Percentiles rank a stretch among this genome's conserved stretches.
These are phyloP conservation scores for Orthosia incerta DNA, from an alignment of 2,888 invertebrate genomes.

Conservation along the genomic window DNA sequence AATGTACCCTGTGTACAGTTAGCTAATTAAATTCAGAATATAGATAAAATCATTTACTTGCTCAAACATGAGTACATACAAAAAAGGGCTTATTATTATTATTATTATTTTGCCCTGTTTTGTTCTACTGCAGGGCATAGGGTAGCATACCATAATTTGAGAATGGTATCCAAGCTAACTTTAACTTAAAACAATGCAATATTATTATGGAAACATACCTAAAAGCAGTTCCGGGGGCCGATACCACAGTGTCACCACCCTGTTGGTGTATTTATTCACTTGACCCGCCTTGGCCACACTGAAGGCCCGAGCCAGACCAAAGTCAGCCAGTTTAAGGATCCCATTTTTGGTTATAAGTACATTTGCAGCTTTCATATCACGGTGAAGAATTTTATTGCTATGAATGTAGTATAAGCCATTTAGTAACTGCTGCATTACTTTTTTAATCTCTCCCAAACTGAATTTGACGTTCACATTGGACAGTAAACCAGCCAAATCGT, in stretches of 20 bases:
- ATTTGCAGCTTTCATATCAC: conserved; percentile 99
- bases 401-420: conserved; percentile 99
- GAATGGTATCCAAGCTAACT: no score
- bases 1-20: no score
- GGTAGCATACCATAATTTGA: no score
- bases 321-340: conserved; percentile 98
- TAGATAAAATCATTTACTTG: no score
- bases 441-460: conserved; percentile 98
- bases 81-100: no score
- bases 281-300: conserved; percentile 96
- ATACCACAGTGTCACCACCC: conserved; percentile 99
- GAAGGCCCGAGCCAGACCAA: conserved; percentile 98
- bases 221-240: conserved; percentile 91
- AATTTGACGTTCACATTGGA: conserved; percentile 99
- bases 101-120: no score
- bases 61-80: no score
- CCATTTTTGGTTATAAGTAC: conserved; percentile 99
- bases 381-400: conserved; percentile 97
- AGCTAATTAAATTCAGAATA: no score
- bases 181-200: no score
- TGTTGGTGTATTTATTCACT: conserved; percentile 97
- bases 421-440: conserved; percentile 92
- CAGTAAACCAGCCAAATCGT: conserved; percentile 98
- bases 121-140: no score
- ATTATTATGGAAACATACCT: conserved; percentile 71